Evolutionary conservation across 2,113 vertebrate species (phyloP).

Genomic region (Cnemophilus loriae): DNA sequence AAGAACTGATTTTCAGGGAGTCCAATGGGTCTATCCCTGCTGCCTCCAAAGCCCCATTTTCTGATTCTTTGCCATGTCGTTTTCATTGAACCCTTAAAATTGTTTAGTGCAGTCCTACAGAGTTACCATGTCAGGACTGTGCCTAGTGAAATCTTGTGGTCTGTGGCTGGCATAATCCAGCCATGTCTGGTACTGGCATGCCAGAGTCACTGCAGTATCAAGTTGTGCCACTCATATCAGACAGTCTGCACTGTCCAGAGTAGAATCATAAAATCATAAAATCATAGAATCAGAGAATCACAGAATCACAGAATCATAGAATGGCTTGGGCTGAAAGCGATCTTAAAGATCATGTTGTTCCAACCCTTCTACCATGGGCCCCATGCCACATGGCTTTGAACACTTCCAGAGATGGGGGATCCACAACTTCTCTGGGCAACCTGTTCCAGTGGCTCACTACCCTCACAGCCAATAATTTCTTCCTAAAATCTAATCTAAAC

Average conservation of each 20-base stretch:
- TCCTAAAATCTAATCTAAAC: not conserved
- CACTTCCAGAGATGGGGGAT: not conserved
- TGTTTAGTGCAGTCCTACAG: not conserved
- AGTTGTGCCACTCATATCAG: not conserved
- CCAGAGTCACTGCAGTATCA: fast-evolving
- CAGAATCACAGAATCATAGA: not conserved
- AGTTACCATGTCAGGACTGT: not conserved
- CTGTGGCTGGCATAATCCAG: not conserved
- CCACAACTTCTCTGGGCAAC: not conserved
- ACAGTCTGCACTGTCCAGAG: not conserved
- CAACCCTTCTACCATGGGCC: not conserved
- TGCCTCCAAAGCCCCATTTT: not conserved
- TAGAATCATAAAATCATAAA: not conserved
- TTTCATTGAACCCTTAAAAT: not conserved
- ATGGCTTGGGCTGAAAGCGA: not conserved
- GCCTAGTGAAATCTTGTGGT: not conserved
- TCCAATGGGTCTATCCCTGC: not conserved
- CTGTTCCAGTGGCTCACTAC: not conserved
- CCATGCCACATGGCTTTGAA: not conserved
- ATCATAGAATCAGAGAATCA: not conserved
- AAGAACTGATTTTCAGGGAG: not conserved
- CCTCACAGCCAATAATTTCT: not conserved
- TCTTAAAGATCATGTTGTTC: not conserved
- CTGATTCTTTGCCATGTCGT: not conserved
- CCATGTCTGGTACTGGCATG: not conserved